Evolutionary conservation across 2,888 invertebrate species (phyloP).

Genomic region (Lepeophtheirus nordmannii): DNA sequence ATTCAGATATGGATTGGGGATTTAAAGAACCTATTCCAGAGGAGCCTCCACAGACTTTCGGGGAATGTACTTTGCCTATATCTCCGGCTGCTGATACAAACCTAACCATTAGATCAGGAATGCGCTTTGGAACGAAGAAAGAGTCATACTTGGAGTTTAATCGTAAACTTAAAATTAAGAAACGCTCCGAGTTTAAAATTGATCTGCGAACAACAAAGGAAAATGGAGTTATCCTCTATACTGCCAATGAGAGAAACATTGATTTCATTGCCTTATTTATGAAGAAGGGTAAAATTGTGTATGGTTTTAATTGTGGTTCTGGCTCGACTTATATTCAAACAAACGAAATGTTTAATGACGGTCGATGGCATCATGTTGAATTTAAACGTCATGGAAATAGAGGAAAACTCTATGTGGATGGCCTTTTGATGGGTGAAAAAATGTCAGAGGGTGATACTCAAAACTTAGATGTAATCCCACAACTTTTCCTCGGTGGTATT

Average conservation of each 20-base stretch:
- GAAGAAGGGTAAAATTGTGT: slow-evolving; percentile 54
- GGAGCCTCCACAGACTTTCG: slow-evolving; percentile 30
- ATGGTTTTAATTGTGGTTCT: slow-evolving; percentile 54
- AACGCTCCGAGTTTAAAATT: slow-evolving; percentile 56
- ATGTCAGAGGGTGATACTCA: slow-evolving; percentile 7
- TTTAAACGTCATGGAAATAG: slow-evolving; percentile 35
- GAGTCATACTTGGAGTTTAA: slow-evolving; percentile 58
- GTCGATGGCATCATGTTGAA: slow-evolving; percentile 59
- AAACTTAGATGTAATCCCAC: slow-evolving; percentile 14
- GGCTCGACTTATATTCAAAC: slow-evolving; percentile 46
- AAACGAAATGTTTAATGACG: slow-evolving; percentile 48
- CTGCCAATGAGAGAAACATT: slow-evolving; percentile 43
- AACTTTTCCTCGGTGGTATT: slow-evolving; percentile 15
- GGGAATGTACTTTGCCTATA: slow-evolving; percentile 41
- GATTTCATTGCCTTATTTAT: slow-evolving; percentile 62
- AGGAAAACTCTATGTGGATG: slow-evolving; percentile 26
- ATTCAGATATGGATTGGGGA: slow-evolving; percentile 2
- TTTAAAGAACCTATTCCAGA: background rate
- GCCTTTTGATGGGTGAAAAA: slow-evolving; percentile 14
- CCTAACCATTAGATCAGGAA: slow-evolving; percentile 36
- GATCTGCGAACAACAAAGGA: slow-evolving; percentile 58
- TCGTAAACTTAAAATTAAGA: slow-evolving; percentile 45
- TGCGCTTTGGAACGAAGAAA: slow-evolving; percentile 37
- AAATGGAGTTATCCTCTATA: slow-evolving; percentile 69
- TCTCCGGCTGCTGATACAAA: slow-evolving; percentile 41